phyloP scores from a whole-genome alignment of 2,888 invertebrate genomes.

The Sminthurinus aureus region DNA sequence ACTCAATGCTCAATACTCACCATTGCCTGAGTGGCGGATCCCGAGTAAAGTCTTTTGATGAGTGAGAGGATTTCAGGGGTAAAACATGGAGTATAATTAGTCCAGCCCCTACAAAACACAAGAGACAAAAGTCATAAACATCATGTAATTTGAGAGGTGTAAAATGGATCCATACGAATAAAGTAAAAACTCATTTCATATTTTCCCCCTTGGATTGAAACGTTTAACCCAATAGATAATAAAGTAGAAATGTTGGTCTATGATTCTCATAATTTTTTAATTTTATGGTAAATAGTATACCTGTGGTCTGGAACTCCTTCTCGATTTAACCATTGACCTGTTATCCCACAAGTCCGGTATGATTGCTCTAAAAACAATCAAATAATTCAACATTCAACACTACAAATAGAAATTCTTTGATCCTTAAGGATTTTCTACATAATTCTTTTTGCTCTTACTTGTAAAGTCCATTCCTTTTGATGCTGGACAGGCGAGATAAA shows the following conservation, averaged over 20 bases:
- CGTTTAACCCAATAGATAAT: too few species aligned
- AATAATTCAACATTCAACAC: neutral
- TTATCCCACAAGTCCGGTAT: slow-evolving; percentile 72
- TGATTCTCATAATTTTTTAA: too few species aligned
- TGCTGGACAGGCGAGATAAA: slow-evolving; percentile 77
- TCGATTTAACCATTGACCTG: slow-evolving; percentile 75
- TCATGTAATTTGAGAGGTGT: too few species aligned
- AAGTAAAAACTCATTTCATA: too few species aligned
- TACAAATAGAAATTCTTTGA: neutral
- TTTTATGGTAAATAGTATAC: too few species aligned
- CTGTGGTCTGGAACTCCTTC: slow-evolving; percentile 61
- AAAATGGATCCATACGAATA: too few species aligned
- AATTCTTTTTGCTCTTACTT: slow-evolving; percentile 69
- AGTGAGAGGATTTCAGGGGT: slow-evolving; percentile 74
- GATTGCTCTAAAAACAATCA: slow-evolving; percentile 70
- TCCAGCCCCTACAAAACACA: slow-evolving; percentile 71
- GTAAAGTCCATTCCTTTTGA: slow-evolving; percentile 76
- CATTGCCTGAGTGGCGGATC: slow-evolving; percentile 65
- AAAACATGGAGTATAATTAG: slow-evolving; percentile 83
- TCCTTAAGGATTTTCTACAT: neutral
- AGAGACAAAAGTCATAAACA: too few species aligned
- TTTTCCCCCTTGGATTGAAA: too few species aligned
- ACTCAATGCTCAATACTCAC: too few species aligned
- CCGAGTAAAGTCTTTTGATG: slow-evolving; percentile 71
- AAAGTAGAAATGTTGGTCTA: too few species aligned